Evolutionary conservation across 2,888 invertebrate genomes (phyloP).

Genomic region (Elgonia sp.): DNA sequence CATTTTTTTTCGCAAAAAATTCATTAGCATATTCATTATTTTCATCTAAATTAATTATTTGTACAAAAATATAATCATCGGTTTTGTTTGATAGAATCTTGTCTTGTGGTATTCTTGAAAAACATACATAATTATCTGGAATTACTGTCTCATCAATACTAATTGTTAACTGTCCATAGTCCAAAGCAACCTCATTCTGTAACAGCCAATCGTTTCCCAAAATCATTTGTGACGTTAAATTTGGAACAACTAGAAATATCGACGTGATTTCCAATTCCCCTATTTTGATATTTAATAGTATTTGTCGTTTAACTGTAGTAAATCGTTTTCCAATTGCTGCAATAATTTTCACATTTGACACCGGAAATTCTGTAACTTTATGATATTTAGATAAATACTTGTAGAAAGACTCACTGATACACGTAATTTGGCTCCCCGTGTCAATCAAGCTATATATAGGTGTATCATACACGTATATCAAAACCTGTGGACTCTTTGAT

Average conservation of each 20-base stretch:
- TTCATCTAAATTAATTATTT: conserved; percentile 14
- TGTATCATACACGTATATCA: neutral
- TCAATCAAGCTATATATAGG: conserved; percentile 22
- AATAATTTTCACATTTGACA: conserved; percentile 4
- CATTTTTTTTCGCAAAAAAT: too few species aligned
- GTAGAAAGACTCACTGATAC: conserved; percentile 22
- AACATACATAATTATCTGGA: neutral
- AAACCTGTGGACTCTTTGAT: conserved; percentile 8
- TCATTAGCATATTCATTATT: neutral
- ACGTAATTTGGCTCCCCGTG: conserved; percentile 16
- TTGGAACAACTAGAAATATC: neutral
- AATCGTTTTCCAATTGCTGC: conserved; percentile 25
- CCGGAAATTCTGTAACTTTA: conserved; percentile 9
- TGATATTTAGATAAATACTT: conserved; percentile 27
- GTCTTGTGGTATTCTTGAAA: neutral
- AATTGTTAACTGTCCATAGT: conserved; percentile 6
- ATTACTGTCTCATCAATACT: neutral
- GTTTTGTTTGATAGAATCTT: conserved; percentile 1
- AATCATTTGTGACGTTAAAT: neutral
- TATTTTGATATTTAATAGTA: neutral
- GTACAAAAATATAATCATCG: conserved; percentile 19
- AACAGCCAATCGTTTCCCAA: conserved; percentile 29
- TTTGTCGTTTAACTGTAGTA: neutral
- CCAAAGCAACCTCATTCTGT: neutral
- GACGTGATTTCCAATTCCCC: neutral